Evolutionary conservation across 2,797 vertebrate genomes (phyloP).

Genomic region (Emydoidea blandingii): DNA sequence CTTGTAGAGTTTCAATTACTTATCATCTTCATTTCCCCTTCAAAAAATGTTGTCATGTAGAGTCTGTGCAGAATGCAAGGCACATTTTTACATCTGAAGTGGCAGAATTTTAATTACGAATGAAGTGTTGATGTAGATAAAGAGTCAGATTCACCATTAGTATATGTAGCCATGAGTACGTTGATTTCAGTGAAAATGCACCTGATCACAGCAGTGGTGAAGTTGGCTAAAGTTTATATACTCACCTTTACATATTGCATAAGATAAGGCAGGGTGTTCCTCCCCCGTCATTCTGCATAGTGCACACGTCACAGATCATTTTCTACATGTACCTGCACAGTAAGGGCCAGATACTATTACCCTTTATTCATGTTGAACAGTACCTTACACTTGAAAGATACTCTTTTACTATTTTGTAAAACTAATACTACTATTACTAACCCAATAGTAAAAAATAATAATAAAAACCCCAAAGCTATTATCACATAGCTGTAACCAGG

Average conservation of each 20-base stretch:
- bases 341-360: background rate
- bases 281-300: background rate
- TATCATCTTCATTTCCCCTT: constrained; percentile 1
- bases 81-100: constrained; percentile 1
- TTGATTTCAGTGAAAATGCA: background rate
- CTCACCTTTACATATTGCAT: background rate
- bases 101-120: background rate
- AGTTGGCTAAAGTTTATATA: constrained; percentile 21
- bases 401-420: background rate
- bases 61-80: constrained; percentile 28
- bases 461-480: background rate
- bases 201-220: constrained; percentile 27
- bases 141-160: background rate
- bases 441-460: background rate
- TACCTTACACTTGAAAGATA: background rate
- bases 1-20: constrained; percentile 37
- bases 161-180: background rate
- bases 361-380: background rate
- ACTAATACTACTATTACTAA: background rate
- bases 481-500: background rate
- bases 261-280: background rate
- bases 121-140: background rate
- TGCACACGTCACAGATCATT: background rate
- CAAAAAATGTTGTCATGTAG: background rate
- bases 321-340: background rate